Evolutionary conservation across 2,797 vertebrate species (phyloP), one percentile per base, ranked within the genome.

Genomic region (Xyrichtys novacula): DNA sequence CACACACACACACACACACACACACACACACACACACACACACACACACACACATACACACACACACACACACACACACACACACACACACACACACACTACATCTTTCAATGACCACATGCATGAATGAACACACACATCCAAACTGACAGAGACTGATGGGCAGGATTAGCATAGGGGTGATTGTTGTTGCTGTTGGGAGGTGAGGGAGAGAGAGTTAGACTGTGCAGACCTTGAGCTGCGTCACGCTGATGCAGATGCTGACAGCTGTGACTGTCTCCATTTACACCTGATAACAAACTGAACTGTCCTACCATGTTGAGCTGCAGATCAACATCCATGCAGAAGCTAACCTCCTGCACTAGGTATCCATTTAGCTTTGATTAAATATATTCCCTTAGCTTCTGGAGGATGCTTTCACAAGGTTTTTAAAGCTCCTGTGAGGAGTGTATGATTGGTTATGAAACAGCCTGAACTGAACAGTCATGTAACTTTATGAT

Each of bases 111-210:
- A 71, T 80, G 83, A 70, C 77, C 81, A 72, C 84, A 83, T 70
- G 78, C 86, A 83, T 88, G 83, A 78, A 81, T 80, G 78, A 74
- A 80, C 81, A 81, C 84, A 87, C 75, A 74, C 83, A 79, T 50
- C 42, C 65, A 56, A 57, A 66, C 72, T 86, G 89, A 89, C 89
- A 91, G 87, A 91, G 89, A 90, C 79, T 89, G 89, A 91, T 90
- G 54, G 76, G 60, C 40, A 20, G 85, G 87, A 91, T 91, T 89
- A 90, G 50, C 64, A 54, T 43, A 53, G 78, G 60, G 75, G 65
- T 63, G 66, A 57, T 66, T 42, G 71, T 63, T 68, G 59, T 66
- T 42, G 71, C 16, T 65, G 76, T 66, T 50, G 74, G 74, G 66
- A 0, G 6, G 38, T 69, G 48, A 52, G 50, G 63, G 63, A 67